These are phyloP conservation scores for Megatriorchis doriae DNA, from an alignment of 2,113 vertebrate genomes.

Conservation along the genomic window DNA sequence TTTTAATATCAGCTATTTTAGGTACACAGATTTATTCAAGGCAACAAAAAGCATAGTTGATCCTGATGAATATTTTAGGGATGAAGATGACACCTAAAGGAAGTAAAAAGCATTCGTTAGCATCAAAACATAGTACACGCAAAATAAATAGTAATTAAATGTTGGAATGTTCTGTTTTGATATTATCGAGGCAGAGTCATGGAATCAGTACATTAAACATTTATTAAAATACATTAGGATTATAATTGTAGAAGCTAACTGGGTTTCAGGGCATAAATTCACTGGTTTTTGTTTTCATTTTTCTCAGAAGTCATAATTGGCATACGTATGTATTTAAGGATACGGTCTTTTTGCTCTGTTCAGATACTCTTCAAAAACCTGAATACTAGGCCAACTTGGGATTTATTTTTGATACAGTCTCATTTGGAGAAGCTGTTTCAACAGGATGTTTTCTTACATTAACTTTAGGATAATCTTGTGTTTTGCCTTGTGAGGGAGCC, in stretches of 20 bases:
- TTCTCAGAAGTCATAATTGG: neutral
- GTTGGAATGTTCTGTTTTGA: neutral
- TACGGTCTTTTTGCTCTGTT: neutral
- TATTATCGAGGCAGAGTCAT: neutral
- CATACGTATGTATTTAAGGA: neutral
- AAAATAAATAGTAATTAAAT: slow-evolving; percentile 6
- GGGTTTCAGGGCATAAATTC: neutral
- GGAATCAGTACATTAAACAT: neutral
- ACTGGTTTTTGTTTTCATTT: neutral
- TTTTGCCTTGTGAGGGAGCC: neutral
- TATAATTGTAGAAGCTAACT: neutral
- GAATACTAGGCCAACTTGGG: neutral
- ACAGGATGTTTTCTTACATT: neutral
- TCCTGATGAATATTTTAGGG: neutral
- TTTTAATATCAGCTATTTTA: neutral
- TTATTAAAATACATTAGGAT: neutral
- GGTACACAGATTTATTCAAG: neutral
- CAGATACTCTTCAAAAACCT: neutral
- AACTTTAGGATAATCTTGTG: neutral
- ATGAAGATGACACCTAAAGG: neutral
- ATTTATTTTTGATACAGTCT: neutral
- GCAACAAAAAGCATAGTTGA: neutral
- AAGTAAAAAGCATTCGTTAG: neutral
- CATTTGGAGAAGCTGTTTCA: neutral
- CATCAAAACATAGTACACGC: neutral